phyloP scores from a whole-genome alignment of 2,113 vertebrate genomes.

The Holacanthus passer region DNA sequence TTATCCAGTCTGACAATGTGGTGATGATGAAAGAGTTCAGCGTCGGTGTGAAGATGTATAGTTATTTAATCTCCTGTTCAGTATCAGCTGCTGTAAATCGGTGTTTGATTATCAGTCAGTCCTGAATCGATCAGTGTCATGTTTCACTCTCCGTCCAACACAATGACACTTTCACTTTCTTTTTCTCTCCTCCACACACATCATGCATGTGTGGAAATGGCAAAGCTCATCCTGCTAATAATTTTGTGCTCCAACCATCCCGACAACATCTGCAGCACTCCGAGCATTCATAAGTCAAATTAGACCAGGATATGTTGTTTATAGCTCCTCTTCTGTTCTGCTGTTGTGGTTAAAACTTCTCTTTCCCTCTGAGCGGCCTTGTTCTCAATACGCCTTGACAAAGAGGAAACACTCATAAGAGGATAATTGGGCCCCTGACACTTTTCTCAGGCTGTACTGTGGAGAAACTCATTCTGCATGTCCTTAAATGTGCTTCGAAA shows the following conservation, averaged over 20 bases:
- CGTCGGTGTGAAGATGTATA: neutral
- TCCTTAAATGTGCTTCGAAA: conserved; percentile 54
- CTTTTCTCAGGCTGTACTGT: conserved; percentile 26
- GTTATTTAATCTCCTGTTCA: neutral
- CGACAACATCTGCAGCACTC: conserved; percentile 28
- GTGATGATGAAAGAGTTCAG: neutral
- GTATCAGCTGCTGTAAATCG: neutral
- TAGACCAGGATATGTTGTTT: conserved; percentile 21
- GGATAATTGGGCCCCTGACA: conserved; percentile 57
- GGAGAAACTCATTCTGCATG: conserved; percentile 29
- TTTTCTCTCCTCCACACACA: neutral
- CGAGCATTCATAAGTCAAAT: conserved; percentile 39
- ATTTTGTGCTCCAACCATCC: neutral
- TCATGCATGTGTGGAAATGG: conserved; percentile 8
- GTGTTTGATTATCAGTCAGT: neutral
- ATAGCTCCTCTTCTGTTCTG: conserved; percentile 23
- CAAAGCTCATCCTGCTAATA: neutral
- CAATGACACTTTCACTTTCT: neutral
- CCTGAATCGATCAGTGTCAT: neutral
- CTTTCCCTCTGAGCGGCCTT: conserved; percentile 28
- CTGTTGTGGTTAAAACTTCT: conserved; percentile 15
- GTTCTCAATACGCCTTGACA: conserved; percentile 1
- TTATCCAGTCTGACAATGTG: neutral
- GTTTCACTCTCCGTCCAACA: neutral
- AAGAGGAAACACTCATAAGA: conserved; percentile 32